Base-by-base conservation (phyloP, 2,888 invertebrate species). In the Thymelicus sylvestris region DNA sequence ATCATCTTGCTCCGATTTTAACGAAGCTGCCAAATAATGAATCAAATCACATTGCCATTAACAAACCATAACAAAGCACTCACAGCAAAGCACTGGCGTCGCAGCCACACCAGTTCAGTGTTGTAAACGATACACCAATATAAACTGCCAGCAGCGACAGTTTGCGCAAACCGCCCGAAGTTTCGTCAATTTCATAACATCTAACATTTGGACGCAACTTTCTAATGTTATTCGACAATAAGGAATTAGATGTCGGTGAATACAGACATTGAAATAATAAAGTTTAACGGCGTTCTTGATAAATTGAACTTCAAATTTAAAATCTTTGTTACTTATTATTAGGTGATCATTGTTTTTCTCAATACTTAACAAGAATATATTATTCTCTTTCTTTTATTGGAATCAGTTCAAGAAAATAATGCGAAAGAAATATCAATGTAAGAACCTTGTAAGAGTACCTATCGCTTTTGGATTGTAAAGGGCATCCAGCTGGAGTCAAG, bases 101-200 rank as follows among this genome's bases (percentile, higher is more conserved):
- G 41, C 41, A 7, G 41, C 8, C 41, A 41, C 24, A 55, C 55
- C 10, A 55, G 13, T 7, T 24, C 31, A 55, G 61, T 67, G 61
- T 67, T 62, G 67, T 44, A 62, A 67, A 62, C 52, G 67, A 10
- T 12, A 57, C 52, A 61, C 61, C 52, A 50, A 67, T 61, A 67
- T 62, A 67, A 67, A 66, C 31, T 7, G 41, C 44, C 52, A 41
- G 8, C 41, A 52, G 52, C 39, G 38, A 67, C 48, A 38, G 13
- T 67, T 67, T 67, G 67, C 67, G 67, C 67, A 67, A 67, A 67
- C 19, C 52, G 50, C 19, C 24, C 31, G 44, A 41, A 52, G 52
- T 67, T 67, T 67, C 67, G 61, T 67, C 61, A 67, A 68, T 68
- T 68, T 68, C 68, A 68, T 68, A 65, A 65, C 55, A 65, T 13